Percentiles rank a stretch among this genome's conserved stretches.
These are phyloP conservation scores for Pseudolaguvia tuberculata DNA, from an alignment of 2,113 vertebrate species.

Conservation along the genomic window DNA sequence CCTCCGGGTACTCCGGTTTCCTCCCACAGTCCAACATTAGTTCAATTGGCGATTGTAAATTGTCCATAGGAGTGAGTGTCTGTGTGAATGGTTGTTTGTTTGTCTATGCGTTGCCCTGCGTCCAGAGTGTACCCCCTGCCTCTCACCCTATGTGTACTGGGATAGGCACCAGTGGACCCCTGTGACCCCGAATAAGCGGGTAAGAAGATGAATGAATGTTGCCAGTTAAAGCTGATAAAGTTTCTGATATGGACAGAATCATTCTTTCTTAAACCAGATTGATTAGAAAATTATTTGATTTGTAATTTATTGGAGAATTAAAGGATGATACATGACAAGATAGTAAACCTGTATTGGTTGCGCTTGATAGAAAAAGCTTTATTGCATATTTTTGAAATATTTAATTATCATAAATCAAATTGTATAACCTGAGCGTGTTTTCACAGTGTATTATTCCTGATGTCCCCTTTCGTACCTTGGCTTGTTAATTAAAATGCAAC, in stretches of 20 bases:
- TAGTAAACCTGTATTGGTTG: background rate
- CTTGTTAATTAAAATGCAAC: background rate
- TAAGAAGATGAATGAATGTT: too few species aligned
- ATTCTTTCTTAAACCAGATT: background rate
- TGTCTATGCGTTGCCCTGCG: too few species aligned
- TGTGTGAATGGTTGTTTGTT: too few species aligned
- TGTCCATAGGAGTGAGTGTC: too few species aligned
- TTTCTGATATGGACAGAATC: background rate
- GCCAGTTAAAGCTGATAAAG: background rate
- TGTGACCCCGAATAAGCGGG: too few species aligned
- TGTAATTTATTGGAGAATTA: background rate
- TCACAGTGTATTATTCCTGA: background rate
- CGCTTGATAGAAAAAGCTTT: background rate
- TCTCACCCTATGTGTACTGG: too few species aligned
- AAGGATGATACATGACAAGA: background rate
- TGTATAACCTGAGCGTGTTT: background rate
- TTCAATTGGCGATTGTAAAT: too few species aligned
- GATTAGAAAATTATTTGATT: background rate
- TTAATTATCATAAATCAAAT: background rate
- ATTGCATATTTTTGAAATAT: constrained; percentile 1
- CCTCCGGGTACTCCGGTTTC: too few species aligned
- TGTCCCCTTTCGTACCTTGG: background rate
- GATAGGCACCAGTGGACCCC: too few species aligned
- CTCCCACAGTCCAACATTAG: too few species aligned
- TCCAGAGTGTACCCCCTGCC: too few species aligned